Evolutionary conservation across 2,888 invertebrate species (phyloP).

Genomic region (Cephalotes varians): DNA sequence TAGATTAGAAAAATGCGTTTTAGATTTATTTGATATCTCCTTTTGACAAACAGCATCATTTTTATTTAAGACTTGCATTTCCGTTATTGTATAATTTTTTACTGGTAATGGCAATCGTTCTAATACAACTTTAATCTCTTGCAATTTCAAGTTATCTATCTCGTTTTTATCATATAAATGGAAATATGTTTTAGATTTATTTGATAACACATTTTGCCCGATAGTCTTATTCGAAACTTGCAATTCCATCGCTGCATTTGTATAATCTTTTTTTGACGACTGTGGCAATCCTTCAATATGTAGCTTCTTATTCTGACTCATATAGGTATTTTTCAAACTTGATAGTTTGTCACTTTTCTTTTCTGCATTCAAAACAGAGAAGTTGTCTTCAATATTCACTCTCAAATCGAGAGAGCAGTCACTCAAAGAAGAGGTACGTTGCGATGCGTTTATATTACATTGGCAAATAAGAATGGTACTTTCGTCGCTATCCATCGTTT

Average conservation of each 20-base stretch:
- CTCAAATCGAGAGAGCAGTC: neutral
- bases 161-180: neutral
- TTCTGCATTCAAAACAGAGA: neutral
- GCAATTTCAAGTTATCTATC: neutral
- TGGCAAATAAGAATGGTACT: constrained; percentile 72
- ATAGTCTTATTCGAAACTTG: neutral
- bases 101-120: constrained; percentile 8
- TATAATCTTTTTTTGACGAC: neutral
- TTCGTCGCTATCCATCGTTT: constrained; percentile 66
- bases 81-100: neutral
- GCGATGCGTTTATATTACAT: constrained; percentile 40
- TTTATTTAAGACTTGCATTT: neutral
- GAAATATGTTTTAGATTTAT: neutral
- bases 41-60: neutral
- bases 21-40: neutral
- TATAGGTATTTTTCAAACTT: neutral
- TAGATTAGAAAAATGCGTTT: neutral
- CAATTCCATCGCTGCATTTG: neutral
- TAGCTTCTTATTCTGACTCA: neutral
- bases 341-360: neutral
- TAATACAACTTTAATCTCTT: constrained; percentile 21
- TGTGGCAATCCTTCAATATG: neutral
- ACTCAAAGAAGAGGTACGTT: neutral
- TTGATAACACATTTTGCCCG: neutral
- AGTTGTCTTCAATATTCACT: neutral